Conservation (phyloP, 30 jellyfish, hydroid and myxozoan species). For the Cassiopea andromeda region DNA sequence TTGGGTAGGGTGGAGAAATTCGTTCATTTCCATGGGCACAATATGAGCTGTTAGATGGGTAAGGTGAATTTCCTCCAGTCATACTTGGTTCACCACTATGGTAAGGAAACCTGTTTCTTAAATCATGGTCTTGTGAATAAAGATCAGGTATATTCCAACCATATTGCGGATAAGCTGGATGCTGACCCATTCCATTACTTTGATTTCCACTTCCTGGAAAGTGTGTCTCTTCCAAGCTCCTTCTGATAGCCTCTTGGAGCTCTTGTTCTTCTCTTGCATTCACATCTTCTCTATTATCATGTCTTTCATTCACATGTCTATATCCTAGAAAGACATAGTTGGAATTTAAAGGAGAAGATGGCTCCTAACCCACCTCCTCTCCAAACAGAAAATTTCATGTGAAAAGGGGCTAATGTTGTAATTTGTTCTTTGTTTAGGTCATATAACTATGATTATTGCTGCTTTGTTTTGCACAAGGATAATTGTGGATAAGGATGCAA, state of each 20-base stretch:
- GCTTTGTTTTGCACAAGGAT: no score
- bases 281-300: no score
- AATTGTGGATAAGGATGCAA: no score
- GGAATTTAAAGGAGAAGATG: no score
- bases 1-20: neutral
- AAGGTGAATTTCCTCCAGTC: neutral
- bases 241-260: slow-evolving; percentile 71
- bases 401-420: no score
- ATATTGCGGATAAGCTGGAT: slow-evolving; percentile 20
- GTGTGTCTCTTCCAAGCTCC: slow-evolving; percentile 55
- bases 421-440: no score
- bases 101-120: slow-evolving; percentile 13
- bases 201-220: neutral
- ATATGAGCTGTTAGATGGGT: neutral
- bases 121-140: neutral
- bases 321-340: neutral
- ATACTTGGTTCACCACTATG: neutral
- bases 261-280: slow-evolving; percentile 66
- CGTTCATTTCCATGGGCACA: neutral
- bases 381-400: no score
- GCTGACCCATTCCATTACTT: neutral
- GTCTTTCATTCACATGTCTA: no score
- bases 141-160: slow-evolving; percentile 60
- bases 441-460: no score
- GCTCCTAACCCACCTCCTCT: no score